These are phyloP conservation scores for Lanius collurio DNA, from an alignment of 2,113 vertebrate genomes.

Conservation along the genomic window DNA sequence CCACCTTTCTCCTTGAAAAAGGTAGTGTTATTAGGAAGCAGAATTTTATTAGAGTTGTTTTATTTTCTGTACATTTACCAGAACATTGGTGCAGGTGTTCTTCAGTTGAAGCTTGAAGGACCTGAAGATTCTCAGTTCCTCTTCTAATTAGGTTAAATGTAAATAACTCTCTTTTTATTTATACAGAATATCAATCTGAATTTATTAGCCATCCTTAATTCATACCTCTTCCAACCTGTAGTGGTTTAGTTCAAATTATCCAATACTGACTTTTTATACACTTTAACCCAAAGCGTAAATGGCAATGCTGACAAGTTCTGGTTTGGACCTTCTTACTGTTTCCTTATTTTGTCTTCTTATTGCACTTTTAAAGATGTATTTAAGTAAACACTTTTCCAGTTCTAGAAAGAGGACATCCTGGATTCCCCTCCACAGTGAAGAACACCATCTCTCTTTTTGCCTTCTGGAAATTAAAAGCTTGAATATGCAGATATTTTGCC, in stretches of 20 bases:
- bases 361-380: not conserved
- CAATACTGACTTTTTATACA: too few species aligned
- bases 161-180: not conserved
- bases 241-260: too few species aligned
- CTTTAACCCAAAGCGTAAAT: not conserved
- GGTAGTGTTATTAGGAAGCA: not conserved
- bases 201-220: not conserved
- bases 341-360: not conserved
- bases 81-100: not conserved
- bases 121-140: not conserved
- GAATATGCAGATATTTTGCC: not conserved
- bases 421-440: not conserved
- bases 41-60: not conserved
- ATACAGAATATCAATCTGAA: not conserved
- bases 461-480: not conserved
- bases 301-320: not conserved
- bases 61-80: not conserved
- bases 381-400: not conserved
- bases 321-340: not conserved
- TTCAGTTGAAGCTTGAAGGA: not conserved
- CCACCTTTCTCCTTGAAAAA: not conserved
- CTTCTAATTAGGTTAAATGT: not conserved
- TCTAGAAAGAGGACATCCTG: not conserved
- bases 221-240: not conserved
- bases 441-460: not conserved